Base-by-base conservation (phyloP, 2,797 vertebrate genomes). In the Spondyliosoma cantharus region DNA sequence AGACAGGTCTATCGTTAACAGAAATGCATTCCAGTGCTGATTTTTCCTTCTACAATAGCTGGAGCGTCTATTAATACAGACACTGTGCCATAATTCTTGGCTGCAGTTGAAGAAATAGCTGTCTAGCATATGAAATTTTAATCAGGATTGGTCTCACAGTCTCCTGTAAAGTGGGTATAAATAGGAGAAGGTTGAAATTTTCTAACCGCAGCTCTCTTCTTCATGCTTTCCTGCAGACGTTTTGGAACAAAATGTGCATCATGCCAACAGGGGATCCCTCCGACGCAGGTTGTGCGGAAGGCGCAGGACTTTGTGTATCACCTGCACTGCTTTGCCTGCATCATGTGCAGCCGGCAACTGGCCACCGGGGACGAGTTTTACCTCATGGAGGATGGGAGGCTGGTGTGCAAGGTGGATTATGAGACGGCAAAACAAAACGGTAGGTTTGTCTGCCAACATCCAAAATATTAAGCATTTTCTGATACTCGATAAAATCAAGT, bases 261-360 rank as follows among this genome's bases (percentile, higher is more conserved):
- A 20, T 99, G 98, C 91, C 97, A 98, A 91, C 97, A 99, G 92
- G 98, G 98, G 83, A 99, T 99, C 86, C 98, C 98, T 78, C 98
- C 98, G 0, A 98, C 97, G 3, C 98, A 99, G 95, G 98, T 99
- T 89, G 98, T 99, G 79, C 95, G 98, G 90, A 99, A 98, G 91
- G 98, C 98, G 0, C 97, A 99, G 93, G 97, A 99, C 93, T 99
- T 99, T 32, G 98, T 99, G 87, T 99, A 99, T 92, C 98, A 99
- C 92, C 95, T 99, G 68, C 97, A 97, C 93, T 99, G 98, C 95
- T 99, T 99, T 0, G 96, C 97, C 91, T 99, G 98, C 86, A 96
- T 99, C 86, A 98, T 99, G 95, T 99, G 98, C 90, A 98, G 94
- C 94, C 95, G 97, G 58, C 98, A 99, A 91, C 94, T 99, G 93